Base-by-base conservation (phyloP, 2,797 vertebrate species). In the Parambassis ranga region DNA sequence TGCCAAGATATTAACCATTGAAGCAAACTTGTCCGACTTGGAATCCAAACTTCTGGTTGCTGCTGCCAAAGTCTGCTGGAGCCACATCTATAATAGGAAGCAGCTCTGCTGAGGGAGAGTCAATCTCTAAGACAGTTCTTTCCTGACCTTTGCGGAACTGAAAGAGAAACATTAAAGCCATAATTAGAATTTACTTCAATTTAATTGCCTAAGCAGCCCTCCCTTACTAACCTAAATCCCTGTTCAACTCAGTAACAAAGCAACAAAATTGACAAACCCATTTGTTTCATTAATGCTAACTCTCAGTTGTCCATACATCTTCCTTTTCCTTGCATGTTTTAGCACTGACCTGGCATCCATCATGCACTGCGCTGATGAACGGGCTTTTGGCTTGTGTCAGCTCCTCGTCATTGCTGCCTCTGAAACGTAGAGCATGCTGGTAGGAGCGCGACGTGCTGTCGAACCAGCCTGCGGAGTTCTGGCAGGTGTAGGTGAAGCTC, bases 21-120 rank as follows among this genome's bases (percentile, higher is more conserved):
- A 97, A 98, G 88, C 96, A 98, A 14, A 98, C 94, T 1, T 86
- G 93, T 43, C 96, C 96, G 16, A 97, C 89, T 76, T 97, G 87
- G 79, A 98, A 98, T 58, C 96, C 96, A 43, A 96, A 98, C 84
- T 97, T 98, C 79, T 98, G 95, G 84, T 90, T 94, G 71, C 46
- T 79, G 43, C 82, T 91, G 37, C 96, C 96, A 16, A 98, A 96
- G 85, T 98, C 96, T 3, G 57, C 24, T 1, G 94, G 71, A 1
- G 94, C 92, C 51, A 97, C 85, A 1, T 98, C 96, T 11, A 81
- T 65, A 71, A 98, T 71, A 3, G 96, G 96, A 22, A 98, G 90
- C 53, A 93, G 88, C 59, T 96, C 95, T 0, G 91, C 90, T 1
- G 80, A 90, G 3, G 92, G 91, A 0, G 96, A 93, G 63, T 89